These are phyloP conservation scores for Brachionus rotundiformis DNA, from an alignment of 1,140 invertebrate genomes.

Conservation along the genomic window DNA sequence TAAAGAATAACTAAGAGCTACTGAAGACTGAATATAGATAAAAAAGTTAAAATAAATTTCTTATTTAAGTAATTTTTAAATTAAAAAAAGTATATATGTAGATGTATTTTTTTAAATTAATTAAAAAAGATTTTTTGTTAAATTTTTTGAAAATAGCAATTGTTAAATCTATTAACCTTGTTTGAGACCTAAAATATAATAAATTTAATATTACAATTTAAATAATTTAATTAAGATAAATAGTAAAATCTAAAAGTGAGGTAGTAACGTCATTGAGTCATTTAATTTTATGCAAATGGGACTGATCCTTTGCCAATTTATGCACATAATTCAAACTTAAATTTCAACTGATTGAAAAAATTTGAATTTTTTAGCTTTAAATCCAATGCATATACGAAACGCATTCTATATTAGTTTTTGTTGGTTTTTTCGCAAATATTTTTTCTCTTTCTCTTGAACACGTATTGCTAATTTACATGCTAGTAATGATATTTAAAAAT, in stretches of 20 bases:
- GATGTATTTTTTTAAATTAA: too few relatives aligned
- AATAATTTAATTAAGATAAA: not conserved
- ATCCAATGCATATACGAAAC: not conserved
- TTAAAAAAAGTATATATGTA: too few relatives aligned
- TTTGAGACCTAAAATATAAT: too few relatives aligned
- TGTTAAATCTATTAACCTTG: too few relatives aligned
- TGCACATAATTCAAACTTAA: slow-evolving; percentile 38
- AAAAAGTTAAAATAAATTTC: too few relatives aligned
- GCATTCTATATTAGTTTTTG: not conserved
- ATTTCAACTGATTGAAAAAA: slow-evolving; percentile 31
- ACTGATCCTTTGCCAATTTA: not conserved
- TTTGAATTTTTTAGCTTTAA: not conserved
- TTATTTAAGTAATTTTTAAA: too few relatives aligned
- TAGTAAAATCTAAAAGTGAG: not conserved
- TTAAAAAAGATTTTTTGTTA: too few relatives aligned
- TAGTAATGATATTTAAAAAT: slow-evolving; percentile 1
- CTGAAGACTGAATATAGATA: too few relatives aligned
- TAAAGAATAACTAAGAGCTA: too few relatives aligned
- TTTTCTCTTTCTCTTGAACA: slow-evolving; percentile 45
- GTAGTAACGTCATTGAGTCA: not conserved
- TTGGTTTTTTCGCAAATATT: slow-evolving; percentile 39
- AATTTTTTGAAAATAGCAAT: too few relatives aligned
- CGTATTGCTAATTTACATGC: slow-evolving; percentile 50
- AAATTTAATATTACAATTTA: too few relatives aligned
- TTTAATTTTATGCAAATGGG: not conserved